Evolutionary conservation across 2,888 invertebrate genomes (phyloP).

Genomic region (Sminthurinus aureus): DNA sequence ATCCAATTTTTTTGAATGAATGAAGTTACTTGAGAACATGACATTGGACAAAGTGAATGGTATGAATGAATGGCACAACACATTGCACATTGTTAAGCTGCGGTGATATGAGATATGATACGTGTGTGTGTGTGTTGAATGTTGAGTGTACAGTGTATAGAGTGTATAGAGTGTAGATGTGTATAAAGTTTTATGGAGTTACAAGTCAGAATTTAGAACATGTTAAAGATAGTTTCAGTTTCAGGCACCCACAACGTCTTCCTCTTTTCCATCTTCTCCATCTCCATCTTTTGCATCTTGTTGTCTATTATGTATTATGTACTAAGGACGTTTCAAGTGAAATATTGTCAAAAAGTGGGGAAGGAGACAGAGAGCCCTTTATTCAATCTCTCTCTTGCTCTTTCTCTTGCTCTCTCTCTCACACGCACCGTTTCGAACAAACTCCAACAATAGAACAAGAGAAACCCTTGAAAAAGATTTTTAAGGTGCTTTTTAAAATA

Average conservation of each 20-base stretch:
- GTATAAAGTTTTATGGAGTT: not conserved
- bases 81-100: no score
- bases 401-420: not conserved
- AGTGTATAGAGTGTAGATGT: not conserved
- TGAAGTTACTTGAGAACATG: no score
- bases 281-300: no score
- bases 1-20: no score
- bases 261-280: not conserved
- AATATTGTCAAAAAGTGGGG: not conserved
- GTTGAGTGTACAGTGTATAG: no score
- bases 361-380: conserved; percentile 5
- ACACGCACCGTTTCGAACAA: conserved; percentile 2
- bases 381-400: not conserved
- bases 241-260: conserved; percentile 8
- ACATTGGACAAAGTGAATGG: no score
- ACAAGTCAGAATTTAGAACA: no score
- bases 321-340: not conserved
- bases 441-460: conserved; percentile 7
- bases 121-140: not conserved
- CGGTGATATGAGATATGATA: not conserved
- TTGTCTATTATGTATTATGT: not conserved
- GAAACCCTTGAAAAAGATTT: conserved; percentile 17
- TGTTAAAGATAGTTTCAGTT: conserved; percentile 6
- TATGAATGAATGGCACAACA: no score
- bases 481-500: conserved; percentile 5